Percentiles rank a stretch among this genome's conserved stretches.
phyloP scores from a whole-genome alignment of 2,888 invertebrate species.

The Operophtera brumata region DNA sequence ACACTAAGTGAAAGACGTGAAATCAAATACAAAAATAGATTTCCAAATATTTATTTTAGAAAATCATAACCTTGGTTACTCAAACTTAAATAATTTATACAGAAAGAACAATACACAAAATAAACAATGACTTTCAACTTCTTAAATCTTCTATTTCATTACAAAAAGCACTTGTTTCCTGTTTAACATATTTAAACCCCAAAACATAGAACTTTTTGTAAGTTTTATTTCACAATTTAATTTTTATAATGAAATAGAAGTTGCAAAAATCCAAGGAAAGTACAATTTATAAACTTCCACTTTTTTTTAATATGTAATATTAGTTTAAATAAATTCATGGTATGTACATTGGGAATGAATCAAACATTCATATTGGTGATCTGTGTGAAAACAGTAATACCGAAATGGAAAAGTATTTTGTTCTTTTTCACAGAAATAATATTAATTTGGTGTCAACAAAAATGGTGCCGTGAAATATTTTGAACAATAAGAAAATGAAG shows the following conservation, averaged over 20 bases:
- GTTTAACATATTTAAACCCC: no score
- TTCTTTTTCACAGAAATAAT: neutral
- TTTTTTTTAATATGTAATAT: constrained; percentile 29
- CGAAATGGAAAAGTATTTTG: neutral
- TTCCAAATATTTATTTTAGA: constrained; percentile 30
- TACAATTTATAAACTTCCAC: constrained; percentile 11
- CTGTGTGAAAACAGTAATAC: neutral
- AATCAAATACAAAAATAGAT: neutral
- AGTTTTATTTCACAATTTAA: neutral
- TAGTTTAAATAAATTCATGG: constrained; percentile 54
- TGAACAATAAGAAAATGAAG: no score
- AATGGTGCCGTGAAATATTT: no score
- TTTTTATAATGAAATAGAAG: constrained; percentile 3
- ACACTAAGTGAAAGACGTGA: no score
- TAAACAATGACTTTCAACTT: constrained; percentile 12
- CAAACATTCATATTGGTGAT: constrained; percentile 19
- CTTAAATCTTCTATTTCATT: constrained; percentile 6
- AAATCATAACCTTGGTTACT: constrained; percentile 31
- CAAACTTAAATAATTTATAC: constrained; percentile 24
- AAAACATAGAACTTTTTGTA: no score
- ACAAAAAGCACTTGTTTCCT: constrained; percentile 5
- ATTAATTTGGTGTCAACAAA: neutral
- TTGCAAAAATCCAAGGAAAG: constrained; percentile 21
- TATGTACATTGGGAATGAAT: constrained; percentile 61
- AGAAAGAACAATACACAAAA: constrained; percentile 22